Base-by-base conservation (phyloP, 2,797 vertebrate genomes). In the Karalla daura region DNA sequence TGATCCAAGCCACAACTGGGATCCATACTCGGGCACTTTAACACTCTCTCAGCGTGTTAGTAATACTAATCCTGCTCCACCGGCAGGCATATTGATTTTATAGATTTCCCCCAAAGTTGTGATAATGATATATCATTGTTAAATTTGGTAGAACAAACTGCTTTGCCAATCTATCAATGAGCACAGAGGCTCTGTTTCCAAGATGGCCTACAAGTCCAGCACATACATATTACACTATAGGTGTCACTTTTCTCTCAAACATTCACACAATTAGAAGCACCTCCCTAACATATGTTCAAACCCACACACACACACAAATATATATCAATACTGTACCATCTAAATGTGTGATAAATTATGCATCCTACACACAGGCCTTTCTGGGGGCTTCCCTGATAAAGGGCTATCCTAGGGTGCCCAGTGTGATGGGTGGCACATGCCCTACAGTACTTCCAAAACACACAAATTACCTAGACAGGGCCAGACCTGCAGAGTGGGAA, bases 91-190 rank as follows among this genome's bases (percentile, higher is more conserved):
- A 99, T 98, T 96, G 98, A 99, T 99, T 98, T 96, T 98, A 99
- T 98, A 96, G 98, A 98, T 98, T 96, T 96, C 94, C 91, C 93
- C 93, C 95, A 98, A 99, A 99, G 96, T 98, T 99, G 97, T 96
- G 96, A 98, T 98, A 98, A 99, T 99, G 98, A 99, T 97, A 96
- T 96, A 98, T 99, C 96, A 99, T 99, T 99, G 98, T 98, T 99
- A 97, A 98, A 98, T 99, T 98, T 99, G 95, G 95, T 96, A 98
- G 97, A 98, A 98, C 98, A 98, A 99, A 99, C 96, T 95, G 96
- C 95, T 98, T 97, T 96, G 95, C 94, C 96, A 93, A 98, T 99
- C 94, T 95, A 93, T 96, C 95, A 95, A 97, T 96, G 94, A 74
- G 70, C 90, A 90, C 92, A 91, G 90, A 91, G 92, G 94, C 94